Conservation (phyloP, 2,888 invertebrate genomes). For the Lasioglossum lativentre region DNA sequence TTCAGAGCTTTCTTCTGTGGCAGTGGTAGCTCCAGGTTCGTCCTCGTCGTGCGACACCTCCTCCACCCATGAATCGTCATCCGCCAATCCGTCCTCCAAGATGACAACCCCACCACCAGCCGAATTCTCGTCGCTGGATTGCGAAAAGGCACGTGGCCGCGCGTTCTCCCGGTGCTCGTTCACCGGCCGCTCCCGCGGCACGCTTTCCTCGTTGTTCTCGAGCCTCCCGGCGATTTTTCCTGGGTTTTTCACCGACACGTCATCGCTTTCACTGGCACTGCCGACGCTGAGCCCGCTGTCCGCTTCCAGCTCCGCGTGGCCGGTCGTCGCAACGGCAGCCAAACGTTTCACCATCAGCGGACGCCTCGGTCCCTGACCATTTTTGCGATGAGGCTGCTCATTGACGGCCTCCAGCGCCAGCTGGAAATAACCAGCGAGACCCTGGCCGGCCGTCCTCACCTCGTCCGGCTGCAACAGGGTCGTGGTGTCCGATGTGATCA, state of each 20-base stretch:
- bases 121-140: slow-evolving; percentile 86
- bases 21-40: slow-evolving; percentile 87
- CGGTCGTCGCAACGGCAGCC: slow-evolving; percentile 26
- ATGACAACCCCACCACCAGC: slow-evolving; percentile 88
- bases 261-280: slow-evolving; percentile 82
- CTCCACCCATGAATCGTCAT: slow-evolving; percentile 97
- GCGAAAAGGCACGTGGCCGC: slow-evolving; percentile 65
- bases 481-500: slow-evolving; percentile 91
- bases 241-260: slow-evolving; percentile 78
- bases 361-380: slow-evolving; percentile 75
- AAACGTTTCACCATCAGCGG: slow-evolving; percentile 80
- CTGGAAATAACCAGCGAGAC: slow-evolving; percentile 84
- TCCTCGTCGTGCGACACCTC: slow-evolving; percentile 93
- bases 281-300: slow-evolving; percentile 82
- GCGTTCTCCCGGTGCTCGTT: slow-evolving; percentile 57
- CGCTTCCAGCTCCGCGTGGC: slow-evolving; percentile 75
- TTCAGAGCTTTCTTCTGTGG: slow-evolving; percentile 89
- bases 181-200: slow-evolving; percentile 59
- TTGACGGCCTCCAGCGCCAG: slow-evolving; percentile 83
- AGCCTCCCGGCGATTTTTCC: slow-evolving; percentile 59
- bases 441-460: slow-evolving; percentile 87
- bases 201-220: slow-evolving; percentile 61
- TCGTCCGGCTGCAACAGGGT: slow-evolving; percentile 87
- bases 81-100: slow-evolving; percentile 94
- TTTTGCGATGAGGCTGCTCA: slow-evolving; percentile 74